These are phyloP conservation scores for Cantharis nigra DNA, from an alignment of 2,888 invertebrate species.

Conservation along the genomic window DNA sequence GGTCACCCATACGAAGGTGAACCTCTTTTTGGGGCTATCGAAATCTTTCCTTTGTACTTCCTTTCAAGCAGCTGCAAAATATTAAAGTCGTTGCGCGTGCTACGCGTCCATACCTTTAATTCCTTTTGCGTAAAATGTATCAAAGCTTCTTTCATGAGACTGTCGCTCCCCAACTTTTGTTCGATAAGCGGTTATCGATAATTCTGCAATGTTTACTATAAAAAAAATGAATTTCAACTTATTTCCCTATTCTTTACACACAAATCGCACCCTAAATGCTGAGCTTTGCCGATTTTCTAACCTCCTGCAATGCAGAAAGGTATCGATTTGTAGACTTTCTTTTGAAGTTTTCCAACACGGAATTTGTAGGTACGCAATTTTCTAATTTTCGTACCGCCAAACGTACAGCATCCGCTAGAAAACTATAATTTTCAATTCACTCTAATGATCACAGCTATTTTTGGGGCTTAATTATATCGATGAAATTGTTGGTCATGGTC, in stretches of 20 bases:
- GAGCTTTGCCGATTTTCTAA: background rate
- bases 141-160: background rate
- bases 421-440: constrained; percentile 20
- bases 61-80: constrained; percentile 22
- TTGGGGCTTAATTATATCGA: constrained; percentile 22
- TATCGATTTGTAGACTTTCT: background rate
- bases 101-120: background rate
- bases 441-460: constrained; percentile 24
- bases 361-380: background rate
- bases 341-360: background rate
- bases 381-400: background rate
- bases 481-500: constrained; percentile 28
- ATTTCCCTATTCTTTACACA: background rate
- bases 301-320: background rate
- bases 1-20: constrained; percentile 31
- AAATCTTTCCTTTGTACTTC: constrained; percentile 10
- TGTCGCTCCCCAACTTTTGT: background rate
- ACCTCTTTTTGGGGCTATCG: constrained; percentile 20
- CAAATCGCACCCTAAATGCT: background rate
- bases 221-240: background rate
- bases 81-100: constrained; percentile 20
- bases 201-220: background rate
- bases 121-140: background rate
- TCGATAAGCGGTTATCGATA: background rate
- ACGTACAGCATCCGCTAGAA: constrained; percentile 8